A percentile compares a stretch with the other conserved stretches of the same genome.
Conservation (phyloP, 2,888 invertebrate genomes). For the Mimachlamys varia region DNA sequence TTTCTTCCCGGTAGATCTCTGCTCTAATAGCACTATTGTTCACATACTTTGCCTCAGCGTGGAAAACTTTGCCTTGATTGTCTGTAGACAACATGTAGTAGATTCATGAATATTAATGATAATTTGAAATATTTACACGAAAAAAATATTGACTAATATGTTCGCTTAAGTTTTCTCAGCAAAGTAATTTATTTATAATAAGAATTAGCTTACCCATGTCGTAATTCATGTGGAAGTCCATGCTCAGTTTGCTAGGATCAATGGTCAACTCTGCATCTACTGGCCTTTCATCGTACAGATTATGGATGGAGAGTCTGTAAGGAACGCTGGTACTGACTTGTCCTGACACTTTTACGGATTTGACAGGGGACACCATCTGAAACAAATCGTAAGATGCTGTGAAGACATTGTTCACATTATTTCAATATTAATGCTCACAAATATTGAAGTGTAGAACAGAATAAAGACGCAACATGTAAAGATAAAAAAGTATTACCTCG, state of each 20-base stretch:
- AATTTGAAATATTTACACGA: too few relatives aligned
- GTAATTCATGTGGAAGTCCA: constrained; percentile 59
- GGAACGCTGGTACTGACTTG: constrained; percentile 55
- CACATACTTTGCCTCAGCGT: constrained; percentile 63
- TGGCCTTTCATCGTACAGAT: constrained; percentile 58
- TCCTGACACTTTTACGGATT: constrained; percentile 62
- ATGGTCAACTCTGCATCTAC: constrained; percentile 57
- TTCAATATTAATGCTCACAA: not conserved
- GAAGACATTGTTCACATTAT: too few relatives aligned
- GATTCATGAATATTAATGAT: constrained; percentile 18
- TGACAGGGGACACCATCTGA: constrained; percentile 66
- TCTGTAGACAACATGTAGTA: too few relatives aligned
- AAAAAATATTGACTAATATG: too few relatives aligned
- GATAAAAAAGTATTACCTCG: constrained; percentile 59
- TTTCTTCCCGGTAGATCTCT: constrained; percentile 62
- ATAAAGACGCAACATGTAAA: not conserved
- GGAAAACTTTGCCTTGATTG: constrained; percentile 65
- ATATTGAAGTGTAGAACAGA: too few relatives aligned
- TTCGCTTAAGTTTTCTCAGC: too few relatives aligned
- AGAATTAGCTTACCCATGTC: constrained; percentile 57
- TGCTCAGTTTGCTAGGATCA: constrained; percentile 48
- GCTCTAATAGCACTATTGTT: constrained; percentile 65
- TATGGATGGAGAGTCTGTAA: constrained; percentile 56
- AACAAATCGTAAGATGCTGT: too few relatives aligned
- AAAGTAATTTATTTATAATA: too few relatives aligned